Evolutionary conservation across 2,888 invertebrate species (phyloP).

Genomic region (Yponomeuta evonymella): DNA sequence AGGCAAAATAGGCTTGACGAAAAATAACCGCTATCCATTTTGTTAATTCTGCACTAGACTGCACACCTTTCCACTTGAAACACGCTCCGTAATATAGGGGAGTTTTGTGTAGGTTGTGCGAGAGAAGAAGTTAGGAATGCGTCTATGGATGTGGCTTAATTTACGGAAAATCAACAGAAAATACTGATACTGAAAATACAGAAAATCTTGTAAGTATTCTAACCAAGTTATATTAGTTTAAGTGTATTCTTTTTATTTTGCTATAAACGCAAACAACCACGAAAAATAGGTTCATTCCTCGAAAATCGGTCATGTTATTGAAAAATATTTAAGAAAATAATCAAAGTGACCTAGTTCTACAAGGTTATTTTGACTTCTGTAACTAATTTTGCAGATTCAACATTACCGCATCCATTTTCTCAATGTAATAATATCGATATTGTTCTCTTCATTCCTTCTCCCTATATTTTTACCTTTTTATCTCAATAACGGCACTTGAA

Average conservation of each 20-base stretch:
- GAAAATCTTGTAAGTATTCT: too few relatives aligned
- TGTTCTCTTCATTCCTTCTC: not conserved
- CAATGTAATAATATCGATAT: not conserved
- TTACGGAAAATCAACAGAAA: not conserved
- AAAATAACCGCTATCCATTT: constrained; percentile 4
- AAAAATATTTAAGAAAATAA: too few relatives aligned
- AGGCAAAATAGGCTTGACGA: not conserved
- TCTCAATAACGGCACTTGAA: constrained; percentile 60
- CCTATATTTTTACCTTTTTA: constrained; percentile 54
- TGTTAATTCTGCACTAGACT: constrained; percentile 5
- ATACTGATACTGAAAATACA: too few relatives aligned
- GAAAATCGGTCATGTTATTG: too few relatives aligned
- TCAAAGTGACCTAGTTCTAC: too few relatives aligned
- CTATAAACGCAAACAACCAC: too few relatives aligned
- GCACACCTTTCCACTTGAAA: constrained; percentile 13
- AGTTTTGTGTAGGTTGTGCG: not conserved
- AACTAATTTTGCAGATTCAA: not conserved
- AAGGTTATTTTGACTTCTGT: not conserved
- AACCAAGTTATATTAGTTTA: too few relatives aligned
- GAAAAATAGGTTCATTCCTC: too few relatives aligned
- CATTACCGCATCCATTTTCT: constrained; percentile 20
- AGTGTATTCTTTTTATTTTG: too few relatives aligned
- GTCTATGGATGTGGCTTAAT: constrained; percentile 10
- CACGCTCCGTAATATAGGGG: constrained; percentile 7
- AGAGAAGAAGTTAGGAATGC: not conserved